Evolutionary conservation across 2,113 vertebrate species (phyloP), one percentile per base, ranked within the genome.

Genomic region (Nesoenas mayeri): DNA sequence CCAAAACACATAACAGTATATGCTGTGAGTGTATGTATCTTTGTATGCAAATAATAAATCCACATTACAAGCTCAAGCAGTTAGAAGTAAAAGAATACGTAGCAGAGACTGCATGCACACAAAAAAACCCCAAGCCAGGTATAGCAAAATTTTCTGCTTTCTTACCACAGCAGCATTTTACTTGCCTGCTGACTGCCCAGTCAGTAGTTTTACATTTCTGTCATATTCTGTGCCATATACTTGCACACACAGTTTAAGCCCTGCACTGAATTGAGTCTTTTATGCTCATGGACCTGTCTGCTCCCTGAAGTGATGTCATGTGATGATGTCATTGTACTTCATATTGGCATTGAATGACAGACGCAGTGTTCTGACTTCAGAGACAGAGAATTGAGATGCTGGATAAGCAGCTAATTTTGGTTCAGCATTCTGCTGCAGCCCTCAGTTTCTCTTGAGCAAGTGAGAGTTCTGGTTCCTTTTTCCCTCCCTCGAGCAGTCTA

Each of bases 91-190:
- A 80, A 75, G 15, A 73, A 81, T 47, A 31, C 8, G 4, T 12
- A 42, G 36, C 31, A 58, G 47, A 66, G 40, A 11, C 13, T 72
- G 58, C 26, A 12, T 36, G 5, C 0, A 3, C 24, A 29, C 18
- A 70, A 29, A 74, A 18, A 32, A 66, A 58, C 11, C 0, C 15
- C 3, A 20, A 50, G 40, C 1, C 8, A 25, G 42, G 3, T 79
- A 4, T 6, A 65, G 40, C 26, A 47, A 19, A 47, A 19, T 19
- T 47, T 47, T 47, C 44, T 47, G 44, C 44, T 47, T 47, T 47
- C 44, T 47, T 47, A 19, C 4, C 17, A 47, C 44, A 47, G 44
- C 44, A 47, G 44, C 44, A 47, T 47, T 47, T 47, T 47, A 47
- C 18, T 44, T 47, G 44, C 44, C 44, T 47, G 44, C 18, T 47